Evolutionary conservation across 1,140 invertebrate genomes (phyloP), one percentile per base, ranked within the genome.

Genomic region (Cyclina sinensis): DNA sequence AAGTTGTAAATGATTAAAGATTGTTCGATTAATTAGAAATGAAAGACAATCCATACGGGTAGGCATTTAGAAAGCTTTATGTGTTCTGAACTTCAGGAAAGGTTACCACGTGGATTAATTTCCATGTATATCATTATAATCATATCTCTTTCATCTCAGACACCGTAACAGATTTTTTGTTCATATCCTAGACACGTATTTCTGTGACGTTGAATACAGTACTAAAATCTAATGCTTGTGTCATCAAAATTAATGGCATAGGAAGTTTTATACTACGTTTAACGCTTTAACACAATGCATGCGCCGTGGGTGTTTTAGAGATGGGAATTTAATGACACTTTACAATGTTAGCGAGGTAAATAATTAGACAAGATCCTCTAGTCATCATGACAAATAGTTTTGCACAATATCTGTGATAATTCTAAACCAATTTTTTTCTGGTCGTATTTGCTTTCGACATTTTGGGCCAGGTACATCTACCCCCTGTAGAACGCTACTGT

Each of bases 391-490:
- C 57, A 27, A 62, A 27, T 62, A 27, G 18, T 62, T 62, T 62
- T 62, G 16, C 51, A 27, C 57, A 62, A 62, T 62, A 62, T 62
- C 57, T 62, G 5, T 62, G 57, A 62, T 27, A 27, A n/a, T 62
- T 24, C 27, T 27, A 27, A 27, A 62, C 24, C n/a, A n/a, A 27
- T 62, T 62, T 27, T 54, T 3, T n/a, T n/a, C n/a, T 62, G n/a
- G 9, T 24, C 24, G 21, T 62, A 62, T 62, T 62, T 24, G 27
- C 57, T 62, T 62, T 27, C 24, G 4, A 7, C 21, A 62, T 62
- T 24, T 62, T 62, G 57, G 57, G 57, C 57, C 57, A 62, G 27
- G 57, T 62, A 62, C 57, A 62, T 18, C 14, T 62, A 62, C 57
- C 57, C 57, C 57, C 57, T 27, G 24, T 62, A 27, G 24, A 24